Base-by-base conservation (phyloP, 2,888 invertebrate species). In the Plagodis pulveraria region DNA sequence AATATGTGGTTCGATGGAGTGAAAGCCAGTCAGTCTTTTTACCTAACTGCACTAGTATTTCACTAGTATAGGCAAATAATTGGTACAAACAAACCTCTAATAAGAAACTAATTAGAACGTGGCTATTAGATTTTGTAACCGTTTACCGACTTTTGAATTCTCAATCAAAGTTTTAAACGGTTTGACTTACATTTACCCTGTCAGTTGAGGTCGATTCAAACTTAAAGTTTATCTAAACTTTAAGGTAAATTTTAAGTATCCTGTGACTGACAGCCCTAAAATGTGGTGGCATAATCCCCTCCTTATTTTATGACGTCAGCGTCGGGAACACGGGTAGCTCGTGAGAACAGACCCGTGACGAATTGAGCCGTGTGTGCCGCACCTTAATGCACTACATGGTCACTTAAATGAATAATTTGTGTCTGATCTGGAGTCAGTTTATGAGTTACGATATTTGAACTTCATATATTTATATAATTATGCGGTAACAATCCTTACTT, bases 311-410 rank as follows among this genome's bases (percentile, higher is more conserved):
- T 40, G 40, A 40, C 73, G 68, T 76, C 77, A 76, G 72, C 72
- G 76, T 73, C 51, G 69, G 81, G 83, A 90, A 90, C 83, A 89
- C 90, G 84, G 83, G 91, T 84, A 87, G 85, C 87, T 76, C 86
- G 88, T 90, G 89, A 86, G 89, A 91, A 89, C 83, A 77, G 69
- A 63, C 50, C 80, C 80, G 80, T 85, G 86, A 85, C 86, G 80
- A 80, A 82, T 78, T 67, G 56, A 11, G 44, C 56, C 62, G 67
- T 67, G 64, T 63, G 65, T 56, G 61, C 60, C 56, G 62, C 42
- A 50, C 64, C 69, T 64, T 72, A 69, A 66, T 62, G 56, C 61
- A 55, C 53, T 46, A 50, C 66, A 65, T 64, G 67, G 64, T 46
- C 57, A 47, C 33, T 51, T 0, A 33, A 50, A 41, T n/a, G 7